Base-by-base conservation (phyloP, 2,888 invertebrate species). In the Phyllotreta cruciferae region DNA sequence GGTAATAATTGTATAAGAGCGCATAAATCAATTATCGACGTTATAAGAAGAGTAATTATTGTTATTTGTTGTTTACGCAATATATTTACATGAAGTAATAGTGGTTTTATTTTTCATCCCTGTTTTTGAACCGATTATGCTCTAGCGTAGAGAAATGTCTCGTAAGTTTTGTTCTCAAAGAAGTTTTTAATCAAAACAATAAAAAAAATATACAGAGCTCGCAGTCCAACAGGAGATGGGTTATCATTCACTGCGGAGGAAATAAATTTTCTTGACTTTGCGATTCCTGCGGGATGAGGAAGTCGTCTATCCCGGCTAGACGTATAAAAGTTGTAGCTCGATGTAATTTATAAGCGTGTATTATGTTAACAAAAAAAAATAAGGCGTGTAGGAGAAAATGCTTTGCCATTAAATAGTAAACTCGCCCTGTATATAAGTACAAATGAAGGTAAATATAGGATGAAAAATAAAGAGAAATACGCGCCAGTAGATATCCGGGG, bases 241-340 rank as follows among this genome's bases (percentile, higher is more conserved):
- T 62, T 62, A 66, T 66, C 58, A 61, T 44, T 62, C 56, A 62
- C 71, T 66, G 75, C 71, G 72, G 72, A 71, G 73, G 74, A 76
- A 75, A 78, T 77, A 78, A 78, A 77, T 76, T 77, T 77, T 74
- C 71, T 73, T 76, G 77, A 76, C 77, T 72, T 67, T 66, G 69
- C 66, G 76, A 75, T 77, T 78, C 77, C 77, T 70, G 70, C 70
- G 74, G 73, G 58, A 53, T 9, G 71, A 74, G 77, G 77, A 77
- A 77, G 77, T 75, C 75, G 74, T 78, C 77, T 72, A 75, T 77
- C 74, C 24, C 77, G 71, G 73, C 73, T 71, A 71, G 74, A 74
- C 74, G 45, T 56, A 57, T 55, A 49, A 50, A 53, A 62, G 38
- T 38, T 52, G 42, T 11, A 41, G 56, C 52, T 56, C 34, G 37